Percentiles rank a stretch among this genome's conserved stretches.
Conservation (phyloP, 2,888 invertebrate species). For the Eupelmus urozonus region DNA sequence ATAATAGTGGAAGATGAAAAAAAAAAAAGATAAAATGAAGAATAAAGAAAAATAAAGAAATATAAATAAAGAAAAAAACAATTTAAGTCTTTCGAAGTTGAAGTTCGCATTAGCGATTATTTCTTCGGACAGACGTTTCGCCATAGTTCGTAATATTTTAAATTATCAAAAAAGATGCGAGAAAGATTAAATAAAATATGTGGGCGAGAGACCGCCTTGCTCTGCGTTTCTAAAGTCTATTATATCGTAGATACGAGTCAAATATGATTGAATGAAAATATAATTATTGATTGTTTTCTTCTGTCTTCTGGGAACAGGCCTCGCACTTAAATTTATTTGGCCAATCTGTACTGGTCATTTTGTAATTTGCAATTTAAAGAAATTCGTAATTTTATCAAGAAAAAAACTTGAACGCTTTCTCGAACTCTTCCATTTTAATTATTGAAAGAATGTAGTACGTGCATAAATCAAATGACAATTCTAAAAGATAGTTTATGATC, state of each 20-base stretch:
- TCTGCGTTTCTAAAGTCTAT: conserved; percentile 41
- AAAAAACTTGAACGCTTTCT: conserved; percentile 31
- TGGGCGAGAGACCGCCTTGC: conserved; percentile 50
- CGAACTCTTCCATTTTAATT: conserved; percentile 24
- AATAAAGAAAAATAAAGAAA: conserved; percentile 40
- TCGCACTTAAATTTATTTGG: conserved; percentile 49
- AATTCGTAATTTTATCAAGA: no score
- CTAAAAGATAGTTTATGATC: neutral
- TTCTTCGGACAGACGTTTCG: conserved; percentile 64
- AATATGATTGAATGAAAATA: neutral
- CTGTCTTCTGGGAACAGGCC: conserved; percentile 41
- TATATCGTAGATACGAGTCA: neutral
- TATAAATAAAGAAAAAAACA: conserved; percentile 33
- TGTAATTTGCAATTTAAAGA: conserved; percentile 19
- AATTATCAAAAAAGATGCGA: conserved; percentile 63
- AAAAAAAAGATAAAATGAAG: conserved; percentile 12
- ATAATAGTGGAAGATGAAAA: conserved; percentile 13
- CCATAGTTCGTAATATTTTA: conserved; percentile 69
- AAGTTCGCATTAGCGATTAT: conserved; percentile 55
- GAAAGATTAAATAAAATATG: conserved; percentile 57
- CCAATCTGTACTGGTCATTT: conserved; percentile 14
- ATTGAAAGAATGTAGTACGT: neutral
- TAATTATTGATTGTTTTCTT: conserved; percentile 10
- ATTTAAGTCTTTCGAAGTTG: conserved; percentile 53
- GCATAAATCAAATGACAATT: neutral